Evolutionary conservation across 2,888 invertebrate genomes (phyloP).

Genomic region (Cantharis lateralis): DNA sequence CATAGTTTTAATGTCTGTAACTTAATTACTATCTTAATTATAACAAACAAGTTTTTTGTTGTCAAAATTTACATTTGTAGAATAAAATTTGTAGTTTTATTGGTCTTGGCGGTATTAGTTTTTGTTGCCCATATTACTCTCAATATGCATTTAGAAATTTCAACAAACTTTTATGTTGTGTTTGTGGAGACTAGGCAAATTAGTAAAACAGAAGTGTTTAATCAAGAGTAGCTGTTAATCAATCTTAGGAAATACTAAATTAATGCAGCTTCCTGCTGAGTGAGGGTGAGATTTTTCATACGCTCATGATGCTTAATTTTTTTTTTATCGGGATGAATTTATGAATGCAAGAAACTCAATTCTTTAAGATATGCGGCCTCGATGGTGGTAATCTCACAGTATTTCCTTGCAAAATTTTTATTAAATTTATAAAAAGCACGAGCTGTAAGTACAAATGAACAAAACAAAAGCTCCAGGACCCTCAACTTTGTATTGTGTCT

Average conservation of each 20-base stretch:
- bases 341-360: too few species aligned
- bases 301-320: too few species aligned
- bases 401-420: not conserved
- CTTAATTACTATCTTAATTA: not conserved
- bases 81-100: not conserved
- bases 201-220: too few species aligned
- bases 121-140: not conserved
- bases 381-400: not conserved
- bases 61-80: not conserved
- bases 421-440: not conserved
- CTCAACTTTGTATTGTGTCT: conserved; percentile 21
- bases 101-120: not conserved
- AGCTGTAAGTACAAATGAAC: conserved; percentile 18
- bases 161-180: not conserved
- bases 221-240: too few species aligned
- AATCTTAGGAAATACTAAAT: too few species aligned
- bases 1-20: not conserved
- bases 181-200: too few species aligned
- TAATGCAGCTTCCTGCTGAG: too few species aligned
- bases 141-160: not conserved
- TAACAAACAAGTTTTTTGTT: not conserved
- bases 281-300: too few species aligned
- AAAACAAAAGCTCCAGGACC: conserved; percentile 24
- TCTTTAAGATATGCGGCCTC: too few species aligned
- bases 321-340: too few species aligned